Evolutionary conservation across 2,113 vertebrate species (phyloP).

Genomic region (Podarcis raffonei): DNA sequence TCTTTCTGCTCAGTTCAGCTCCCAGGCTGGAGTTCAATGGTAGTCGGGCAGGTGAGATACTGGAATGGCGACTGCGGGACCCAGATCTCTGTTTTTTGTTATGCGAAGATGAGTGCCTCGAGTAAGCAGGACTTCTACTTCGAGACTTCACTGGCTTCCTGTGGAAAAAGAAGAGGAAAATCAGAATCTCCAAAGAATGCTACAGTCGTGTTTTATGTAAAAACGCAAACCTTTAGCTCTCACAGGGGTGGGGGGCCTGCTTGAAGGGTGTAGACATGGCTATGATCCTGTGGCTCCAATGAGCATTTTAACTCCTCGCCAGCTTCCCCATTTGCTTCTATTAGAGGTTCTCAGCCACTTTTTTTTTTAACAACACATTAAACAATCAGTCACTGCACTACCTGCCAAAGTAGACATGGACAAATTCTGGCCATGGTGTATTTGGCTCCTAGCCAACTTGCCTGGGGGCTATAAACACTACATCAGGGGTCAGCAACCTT

Average conservation of each 20-base stretch:
- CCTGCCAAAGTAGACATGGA: background rate
- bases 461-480: background rate
- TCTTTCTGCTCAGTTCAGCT: slow-evolving; percentile 92
- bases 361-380: background rate
- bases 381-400: background rate
- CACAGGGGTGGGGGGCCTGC: no score
- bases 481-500: no score
- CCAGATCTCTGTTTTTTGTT: slow-evolving; percentile 90
- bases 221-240: background rate
- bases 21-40: slow-evolving; percentile 94
- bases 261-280: background rate
- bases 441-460: background rate
- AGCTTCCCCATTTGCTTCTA: background rate
- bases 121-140: slow-evolving; percentile 89
- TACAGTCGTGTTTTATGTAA: background rate
- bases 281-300: background rate
- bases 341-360: background rate
- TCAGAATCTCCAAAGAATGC: background rate
- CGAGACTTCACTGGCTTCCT: slow-evolving; percentile 93
- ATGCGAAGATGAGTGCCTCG: slow-evolving; percentile 92
- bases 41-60: slow-evolving; percentile 88
- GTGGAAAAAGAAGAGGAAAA: background rate
- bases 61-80: slow-evolving; percentile 87
- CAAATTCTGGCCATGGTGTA: background rate
- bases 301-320: background rate